These are phyloP conservation scores for Campopleginae sp. DNA, from an alignment of 2,888 invertebrate genomes.

Conservation along the genomic window DNA sequence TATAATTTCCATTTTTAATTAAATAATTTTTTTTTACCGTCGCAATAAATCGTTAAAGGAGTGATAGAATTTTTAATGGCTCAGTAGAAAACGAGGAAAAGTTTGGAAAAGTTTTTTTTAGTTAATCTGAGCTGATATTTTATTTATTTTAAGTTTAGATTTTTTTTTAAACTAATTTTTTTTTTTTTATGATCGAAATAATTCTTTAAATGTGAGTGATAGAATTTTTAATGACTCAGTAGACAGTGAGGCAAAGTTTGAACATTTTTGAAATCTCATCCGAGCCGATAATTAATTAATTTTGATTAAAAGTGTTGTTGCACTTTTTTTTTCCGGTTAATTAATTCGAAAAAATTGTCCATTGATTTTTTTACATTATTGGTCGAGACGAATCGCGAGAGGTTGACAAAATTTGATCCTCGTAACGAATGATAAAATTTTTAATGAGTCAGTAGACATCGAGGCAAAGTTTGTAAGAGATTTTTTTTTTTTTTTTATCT, in stretches of 20 bases:
- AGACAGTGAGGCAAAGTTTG: background rate
- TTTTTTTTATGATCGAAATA: background rate
- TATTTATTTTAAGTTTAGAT: background rate
- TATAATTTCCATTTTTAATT: too few relatives aligned
- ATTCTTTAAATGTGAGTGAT: background rate
- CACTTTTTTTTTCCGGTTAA: too few relatives aligned
- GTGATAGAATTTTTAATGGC: background rate
- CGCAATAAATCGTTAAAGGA: background rate
- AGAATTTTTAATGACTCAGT: background rate
- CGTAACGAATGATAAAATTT: background rate
- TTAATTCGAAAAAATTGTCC: too few relatives aligned
- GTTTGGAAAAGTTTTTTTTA: background rate
- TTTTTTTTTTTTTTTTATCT: background rate
- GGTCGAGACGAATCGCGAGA: too few relatives aligned
- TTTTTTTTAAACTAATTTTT: too few relatives aligned
- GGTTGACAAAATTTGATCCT: too few relatives aligned
- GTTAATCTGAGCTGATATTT: background rate
- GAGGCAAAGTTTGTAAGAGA: background rate
- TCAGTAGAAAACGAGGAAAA: background rate
- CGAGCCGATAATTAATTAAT: conserved; percentile 1
- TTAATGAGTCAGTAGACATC: background rate
- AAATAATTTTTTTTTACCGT: background rate
- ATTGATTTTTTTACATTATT: too few relatives aligned
- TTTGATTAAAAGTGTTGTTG: too few relatives aligned
- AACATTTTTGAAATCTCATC: background rate